Percentiles rank a stretch among this genome's conserved stretches.
These are phyloP conservation scores for Lophura nycthemera DNA, from an alignment of 2,113 vertebrate species.

Conservation along the genomic window DNA sequence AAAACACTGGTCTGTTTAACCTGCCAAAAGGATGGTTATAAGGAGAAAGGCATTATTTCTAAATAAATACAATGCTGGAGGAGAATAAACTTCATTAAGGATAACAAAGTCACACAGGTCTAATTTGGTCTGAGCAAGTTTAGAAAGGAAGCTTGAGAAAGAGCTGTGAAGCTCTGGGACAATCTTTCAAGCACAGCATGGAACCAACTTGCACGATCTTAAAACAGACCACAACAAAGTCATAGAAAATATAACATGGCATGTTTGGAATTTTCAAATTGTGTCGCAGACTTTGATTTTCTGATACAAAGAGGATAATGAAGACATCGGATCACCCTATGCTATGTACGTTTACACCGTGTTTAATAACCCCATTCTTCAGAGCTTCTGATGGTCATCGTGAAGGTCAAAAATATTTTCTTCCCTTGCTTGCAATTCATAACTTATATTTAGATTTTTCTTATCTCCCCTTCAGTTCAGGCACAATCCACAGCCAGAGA, in stretches of 20 bases:
- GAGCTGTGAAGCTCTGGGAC: background rate
- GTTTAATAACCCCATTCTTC: background rate
- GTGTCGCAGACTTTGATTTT: background rate
- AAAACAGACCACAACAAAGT: background rate
- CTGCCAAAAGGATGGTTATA: background rate
- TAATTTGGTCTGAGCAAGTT: background rate
- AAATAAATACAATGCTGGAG: background rate
- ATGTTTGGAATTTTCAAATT: background rate
- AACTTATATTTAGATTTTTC: background rate
- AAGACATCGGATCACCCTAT: background rate
- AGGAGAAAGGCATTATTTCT: background rate
- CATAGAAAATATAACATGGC: background rate
- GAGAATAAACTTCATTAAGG: slow-evolving; percentile 1
- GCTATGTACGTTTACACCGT: rapidly evolving
- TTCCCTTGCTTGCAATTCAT: background rate
- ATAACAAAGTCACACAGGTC: background rate
- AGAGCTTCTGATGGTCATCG: background rate
- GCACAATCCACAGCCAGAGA: background rate
- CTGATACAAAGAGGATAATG: background rate
- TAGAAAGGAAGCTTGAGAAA: background rate
- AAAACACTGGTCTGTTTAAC: background rate
- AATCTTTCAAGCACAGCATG: background rate
- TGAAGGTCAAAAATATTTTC: background rate
- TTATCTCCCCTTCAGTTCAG: background rate
- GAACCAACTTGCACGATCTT: background rate